phyloP scores from a whole-genome alignment of 1,140 invertebrate genomes.

The Papilio polytes region DNA sequence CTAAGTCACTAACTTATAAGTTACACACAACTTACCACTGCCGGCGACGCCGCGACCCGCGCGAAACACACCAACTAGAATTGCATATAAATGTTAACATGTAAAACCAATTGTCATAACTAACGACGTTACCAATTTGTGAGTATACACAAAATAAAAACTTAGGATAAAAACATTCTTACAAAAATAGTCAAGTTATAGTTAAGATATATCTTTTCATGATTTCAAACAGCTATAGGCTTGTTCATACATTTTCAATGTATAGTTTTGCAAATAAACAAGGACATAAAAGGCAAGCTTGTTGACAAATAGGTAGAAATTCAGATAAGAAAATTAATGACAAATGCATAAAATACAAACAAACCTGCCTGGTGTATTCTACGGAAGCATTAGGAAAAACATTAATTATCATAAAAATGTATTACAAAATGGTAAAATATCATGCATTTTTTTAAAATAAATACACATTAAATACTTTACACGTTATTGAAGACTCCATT shows the following conservation, averaged over 20 bases:
- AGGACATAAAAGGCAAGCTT: neutral
- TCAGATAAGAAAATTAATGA: neutral
- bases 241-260: no score
- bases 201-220: no score
- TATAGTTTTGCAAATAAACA: neutral
- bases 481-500: constrained; percentile 61
- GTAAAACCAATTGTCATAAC: constrained; percentile 35
- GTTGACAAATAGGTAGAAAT: neutral
- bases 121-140: neutral
- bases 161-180: no score
- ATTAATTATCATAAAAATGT: neutral
- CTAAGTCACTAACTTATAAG: constrained; percentile 70
- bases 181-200: no score
- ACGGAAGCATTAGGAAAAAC: constrained; percentile 21
- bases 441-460: constrained; percentile 40
- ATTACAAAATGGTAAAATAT: constrained; percentile 4
- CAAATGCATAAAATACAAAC: neutral
- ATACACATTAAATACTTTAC: constrained; percentile 71
- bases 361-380: constrained; percentile 9
- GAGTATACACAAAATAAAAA: no score
- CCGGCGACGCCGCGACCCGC: constrained; percentile 42
- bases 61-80: constrained; percentile 71
- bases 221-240: no score
- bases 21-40: constrained; percentile 75
- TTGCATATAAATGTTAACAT: constrained; percentile 59